Base-by-base conservation (phyloP, 2,113 vertebrate genomes). In the Etheostoma cragini region DNA sequence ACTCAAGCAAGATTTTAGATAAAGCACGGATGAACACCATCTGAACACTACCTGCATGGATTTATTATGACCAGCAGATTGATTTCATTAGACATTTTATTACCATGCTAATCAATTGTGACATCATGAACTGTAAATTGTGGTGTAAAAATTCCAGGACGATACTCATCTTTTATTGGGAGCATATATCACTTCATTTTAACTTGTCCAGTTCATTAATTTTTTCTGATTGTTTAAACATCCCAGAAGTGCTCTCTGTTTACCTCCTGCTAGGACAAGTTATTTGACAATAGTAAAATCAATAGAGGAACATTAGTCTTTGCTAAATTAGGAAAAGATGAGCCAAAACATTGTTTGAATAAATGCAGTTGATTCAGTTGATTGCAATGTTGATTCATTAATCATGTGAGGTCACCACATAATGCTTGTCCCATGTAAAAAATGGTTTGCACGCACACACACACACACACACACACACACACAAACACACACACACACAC, bases 371-470 rank as follows among this genome's bases (percentile, higher is more conserved):
- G n/a, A n/a, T n/a, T n/a, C n/a, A n/a, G n/a, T n/a, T n/a, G n/a
- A n/a, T n/a, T n/a, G n/a, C n/a, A n/a, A 82, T 66, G 62, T 56
- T 49, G 22, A 17, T 26, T 61, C 52, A 73, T 84, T 61, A 52
- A 71, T 81, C 52, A 79, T 6, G 68, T 76, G 38, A 88, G 12
- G 33, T 81, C 69, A 72, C 38, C 19, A 52, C 22, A 24, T 64
- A 35, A 63, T 56, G 8, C 26, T 49, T 67, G 17, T 53, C 30
- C 64, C 38, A 69, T 65, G 46, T 57, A 10, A 54, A 21, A 22
- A 46, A 38, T 15, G 26, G 3, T 47, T 68, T 45, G 47, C 8
- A 5, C 67, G 50, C 42, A 62, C 3, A n/a, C 50, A 50, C 3
- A n/a, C 8, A 15, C 38, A 62, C 46, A 38, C 1, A 8, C 35